Evolutionary conservation across 1,140 invertebrate genomes (phyloP).

Genomic region (Orchestia grillus): DNA sequence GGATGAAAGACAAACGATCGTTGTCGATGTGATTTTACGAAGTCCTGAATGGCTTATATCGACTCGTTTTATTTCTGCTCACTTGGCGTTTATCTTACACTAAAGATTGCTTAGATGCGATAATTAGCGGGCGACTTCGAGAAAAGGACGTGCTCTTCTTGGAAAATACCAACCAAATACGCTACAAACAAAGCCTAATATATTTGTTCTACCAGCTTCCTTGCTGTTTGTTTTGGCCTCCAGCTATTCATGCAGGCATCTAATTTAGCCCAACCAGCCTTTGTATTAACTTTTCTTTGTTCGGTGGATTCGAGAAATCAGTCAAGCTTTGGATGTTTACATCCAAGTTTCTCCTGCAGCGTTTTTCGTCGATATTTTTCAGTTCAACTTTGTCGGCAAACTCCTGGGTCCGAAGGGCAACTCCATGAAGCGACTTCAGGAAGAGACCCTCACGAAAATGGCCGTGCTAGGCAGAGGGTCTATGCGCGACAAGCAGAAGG

Average conservation of each 20-base stretch:
- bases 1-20: background rate
- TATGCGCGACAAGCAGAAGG: constrained; percentile 93
- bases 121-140: background rate
- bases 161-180: background rate
- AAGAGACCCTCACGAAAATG: constrained; percentile 96
- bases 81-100: background rate
- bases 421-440: constrained; percentile 91
- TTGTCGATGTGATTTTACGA: background rate
- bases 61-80: background rate
- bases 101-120: background rate
- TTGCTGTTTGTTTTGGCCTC: background rate
- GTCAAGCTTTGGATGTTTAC: constrained; percentile 20
- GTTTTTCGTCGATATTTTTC: constrained; percentile 61
- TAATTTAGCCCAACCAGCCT: background rate
- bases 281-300: background rate
- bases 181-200: background rate
- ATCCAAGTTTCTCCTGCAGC: background rate
- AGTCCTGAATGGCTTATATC: background rate
- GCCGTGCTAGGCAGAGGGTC: constrained; percentile 93
- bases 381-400: constrained; percentile 97
- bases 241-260: background rate
- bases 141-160: background rate
- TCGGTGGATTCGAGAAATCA: constrained; percentile 7
- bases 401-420: constrained; percentile 93
- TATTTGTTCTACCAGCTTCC: background rate